A percentile compares a stretch with the other conserved stretches of the same genome.
Conservation (phyloP, 53 echinoderm and acorn worm genomes). For the Stichopus horrens region DNA sequence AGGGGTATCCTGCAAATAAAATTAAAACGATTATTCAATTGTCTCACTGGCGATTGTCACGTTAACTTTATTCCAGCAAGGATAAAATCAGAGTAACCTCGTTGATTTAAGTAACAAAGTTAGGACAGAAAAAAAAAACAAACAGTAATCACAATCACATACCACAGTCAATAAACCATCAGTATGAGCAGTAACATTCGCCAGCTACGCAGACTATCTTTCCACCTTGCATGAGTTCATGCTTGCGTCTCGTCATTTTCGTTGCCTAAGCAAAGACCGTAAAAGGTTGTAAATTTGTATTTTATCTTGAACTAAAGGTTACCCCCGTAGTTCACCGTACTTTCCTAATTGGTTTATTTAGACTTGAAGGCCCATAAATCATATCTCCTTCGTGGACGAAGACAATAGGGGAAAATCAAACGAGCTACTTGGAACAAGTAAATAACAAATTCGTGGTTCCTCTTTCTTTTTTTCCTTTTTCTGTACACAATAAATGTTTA, state of each 20-base stretch:
- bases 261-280: background rate
- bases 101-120: too few relatives aligned
- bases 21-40: too few relatives aligned
- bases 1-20: too few relatives aligned
- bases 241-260: background rate
- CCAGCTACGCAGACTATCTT: background rate
- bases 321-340: slow-evolving; percentile 20
- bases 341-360: slow-evolving; percentile 44
- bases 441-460: slow-evolving; percentile 15
- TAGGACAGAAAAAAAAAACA: too few relatives aligned
- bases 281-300: background rate
- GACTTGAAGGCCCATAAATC: slow-evolving; percentile 33
- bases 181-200: too few relatives aligned
- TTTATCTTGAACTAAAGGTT: background rate
- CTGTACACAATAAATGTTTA: slow-evolving; percentile 8
- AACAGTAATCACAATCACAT: too few relatives aligned
- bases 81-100: too few relatives aligned
- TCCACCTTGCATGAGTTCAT: background rate
- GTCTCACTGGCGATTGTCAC: too few relatives aligned
- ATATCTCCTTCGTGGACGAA: slow-evolving; percentile 19
- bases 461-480: background rate
- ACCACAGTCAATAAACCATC: too few relatives aligned
- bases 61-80: too few relatives aligned
- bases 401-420: slow-evolving; percentile 36
- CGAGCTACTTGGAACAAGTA: slow-evolving; percentile 8